Conservation (phyloP, 53 echinoderm and acorn worm species). For the Zoroaster sp. region DNA sequence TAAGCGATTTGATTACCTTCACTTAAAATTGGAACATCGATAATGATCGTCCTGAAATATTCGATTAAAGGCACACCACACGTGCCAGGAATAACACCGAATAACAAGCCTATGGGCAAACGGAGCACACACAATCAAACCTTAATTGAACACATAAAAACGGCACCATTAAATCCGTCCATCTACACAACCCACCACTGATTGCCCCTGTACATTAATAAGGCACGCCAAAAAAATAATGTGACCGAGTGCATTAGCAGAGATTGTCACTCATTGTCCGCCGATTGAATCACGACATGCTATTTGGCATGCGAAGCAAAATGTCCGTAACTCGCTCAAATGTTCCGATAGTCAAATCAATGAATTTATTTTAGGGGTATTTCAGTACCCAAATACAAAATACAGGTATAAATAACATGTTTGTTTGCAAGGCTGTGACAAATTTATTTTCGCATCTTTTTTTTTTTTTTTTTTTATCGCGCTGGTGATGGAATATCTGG, state of each 20-base stretch:
- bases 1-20: not conserved
- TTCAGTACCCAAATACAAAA: not conserved
- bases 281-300: not conserved
- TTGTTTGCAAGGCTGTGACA: not conserved
- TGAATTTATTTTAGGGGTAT: not conserved
- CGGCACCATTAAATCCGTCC: not conserved
- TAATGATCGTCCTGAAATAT: not conserved
- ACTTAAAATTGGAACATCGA: not conserved
- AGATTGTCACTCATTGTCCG: not conserved
- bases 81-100: not conserved
- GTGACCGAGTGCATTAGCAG: not conserved
- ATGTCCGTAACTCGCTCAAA: not conserved
- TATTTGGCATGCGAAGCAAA: not conserved
- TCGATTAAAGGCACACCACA: not conserved
- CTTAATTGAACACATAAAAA: not conserved
- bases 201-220: conserved; percentile 41
- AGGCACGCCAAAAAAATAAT: conserved; percentile 42
- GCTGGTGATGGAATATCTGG: conserved; percentile 1
- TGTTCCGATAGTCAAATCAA: not conserved
- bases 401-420: not conserved
- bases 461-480: not conserved
- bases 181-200: not conserved
- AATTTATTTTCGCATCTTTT: not conserved
- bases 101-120: too few relatives aligned
- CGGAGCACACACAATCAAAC: too few relatives aligned